Evolutionary conservation across 2,888 invertebrate species (phyloP).

Genomic region (Cyrtodaria siliqua): DNA sequence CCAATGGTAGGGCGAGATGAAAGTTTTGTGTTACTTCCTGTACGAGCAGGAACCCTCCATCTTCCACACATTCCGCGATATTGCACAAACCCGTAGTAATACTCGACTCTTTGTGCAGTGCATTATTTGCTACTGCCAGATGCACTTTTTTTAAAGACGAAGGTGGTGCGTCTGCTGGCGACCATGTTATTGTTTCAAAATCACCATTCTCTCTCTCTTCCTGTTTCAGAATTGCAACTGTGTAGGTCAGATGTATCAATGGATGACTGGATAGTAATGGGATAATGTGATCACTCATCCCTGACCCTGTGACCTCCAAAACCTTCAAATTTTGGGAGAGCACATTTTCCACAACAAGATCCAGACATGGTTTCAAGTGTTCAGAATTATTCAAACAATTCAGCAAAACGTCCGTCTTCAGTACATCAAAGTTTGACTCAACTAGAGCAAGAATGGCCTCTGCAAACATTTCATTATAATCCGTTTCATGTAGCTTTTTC

Average conservation of each 20-base stretch:
- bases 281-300: constrained; percentile 67
- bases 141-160: constrained; percentile 69
- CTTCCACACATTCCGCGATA: constrained; percentile 88
- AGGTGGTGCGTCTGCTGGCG: constrained; percentile 87
- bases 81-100: constrained; percentile 68
- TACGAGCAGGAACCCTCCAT: constrained; percentile 87
- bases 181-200: constrained; percentile 89
- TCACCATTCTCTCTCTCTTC: constrained; percentile 71
- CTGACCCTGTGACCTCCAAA: constrained; percentile 88
- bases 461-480: constrained; percentile 24
- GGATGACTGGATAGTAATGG: constrained; percentile 90
- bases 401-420: constrained; percentile 34
- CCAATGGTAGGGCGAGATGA: constrained; percentile 71
- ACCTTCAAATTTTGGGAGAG: constrained; percentile 81
- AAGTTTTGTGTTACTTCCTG: constrained; percentile 85
- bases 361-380: constrained; percentile 87
- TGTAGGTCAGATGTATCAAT: constrained; percentile 88
- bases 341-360: constrained; percentile 84
- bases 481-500: constrained; percentile 26
- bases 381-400: constrained; percentile 44
- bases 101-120: constrained; percentile 74
- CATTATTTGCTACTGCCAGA: constrained; percentile 79
- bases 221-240: constrained; percentile 87
- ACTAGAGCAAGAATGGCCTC: constrained; percentile 21
- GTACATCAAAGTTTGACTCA: constrained; percentile 1